These are phyloP conservation scores for Cordilura impudica DNA, from an alignment of 2,888 invertebrate species.

Conservation along the genomic window DNA sequence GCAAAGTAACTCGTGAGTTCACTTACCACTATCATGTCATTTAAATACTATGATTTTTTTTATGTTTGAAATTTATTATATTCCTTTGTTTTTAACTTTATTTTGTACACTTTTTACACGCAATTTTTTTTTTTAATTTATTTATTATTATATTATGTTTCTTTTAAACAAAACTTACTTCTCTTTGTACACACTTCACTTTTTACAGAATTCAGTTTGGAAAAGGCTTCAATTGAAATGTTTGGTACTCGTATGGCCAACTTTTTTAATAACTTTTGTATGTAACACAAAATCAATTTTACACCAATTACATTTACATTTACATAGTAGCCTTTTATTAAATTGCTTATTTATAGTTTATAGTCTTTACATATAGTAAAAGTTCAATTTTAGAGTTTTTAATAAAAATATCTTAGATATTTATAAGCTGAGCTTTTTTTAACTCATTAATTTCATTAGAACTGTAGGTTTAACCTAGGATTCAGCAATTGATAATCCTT, in stretches of 20 bases:
- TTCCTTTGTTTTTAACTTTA: slow-evolving; percentile 3
- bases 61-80: neutral
- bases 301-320: slow-evolving; percentile 2
- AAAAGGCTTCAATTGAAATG: slow-evolving; percentile 74
- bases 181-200: slow-evolving; percentile 52
- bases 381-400: too few relatives aligned
- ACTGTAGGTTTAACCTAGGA: too few relatives aligned
- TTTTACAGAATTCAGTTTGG: slow-evolving; percentile 65
- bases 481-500: too few relatives aligned
- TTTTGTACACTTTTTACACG: slow-evolving; percentile 1
- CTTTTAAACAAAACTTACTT: slow-evolving; percentile 17
- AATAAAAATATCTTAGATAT: too few relatives aligned
- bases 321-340: slow-evolving; percentile 8
- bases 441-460: too few relatives aligned
- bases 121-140: neutral
- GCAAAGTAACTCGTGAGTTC: slow-evolving; percentile 27
- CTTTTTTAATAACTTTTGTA: slow-evolving; percentile 77
- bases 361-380: too few relatives aligned
- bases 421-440: slow-evolving; percentile 13
- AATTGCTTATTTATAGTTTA: too few relatives aligned
- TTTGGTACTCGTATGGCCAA: slow-evolving; percentile 77
- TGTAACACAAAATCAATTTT: slow-evolving; percentile 67
- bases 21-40: slow-evolving; percentile 47
- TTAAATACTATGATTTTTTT: slow-evolving; percentile 22
- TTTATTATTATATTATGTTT: too few relatives aligned